phyloP scores from a whole-genome alignment of 2,797 vertebrate species.

The Hydrolagus colliei region DNA sequence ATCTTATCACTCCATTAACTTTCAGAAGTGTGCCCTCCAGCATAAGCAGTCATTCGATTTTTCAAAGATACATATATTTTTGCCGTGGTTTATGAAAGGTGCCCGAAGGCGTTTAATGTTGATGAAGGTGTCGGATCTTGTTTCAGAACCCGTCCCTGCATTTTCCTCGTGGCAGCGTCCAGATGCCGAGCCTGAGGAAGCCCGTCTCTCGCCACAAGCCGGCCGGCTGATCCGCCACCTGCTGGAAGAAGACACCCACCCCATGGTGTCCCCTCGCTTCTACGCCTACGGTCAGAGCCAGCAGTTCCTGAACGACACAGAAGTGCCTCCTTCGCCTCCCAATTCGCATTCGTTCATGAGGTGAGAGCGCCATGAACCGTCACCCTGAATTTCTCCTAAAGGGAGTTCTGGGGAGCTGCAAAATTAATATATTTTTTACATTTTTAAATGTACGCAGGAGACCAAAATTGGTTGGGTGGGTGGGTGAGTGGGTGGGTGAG shows the following conservation, averaged over 20 bases:
- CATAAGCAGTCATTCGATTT: background rate
- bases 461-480: too few species aligned
- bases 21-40: too few species aligned
- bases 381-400: too few species aligned
- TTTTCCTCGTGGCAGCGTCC: conserved; percentile 77
- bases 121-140: background rate
- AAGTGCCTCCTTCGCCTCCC: conserved; percentile 93
- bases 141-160: conserved; percentile 75
- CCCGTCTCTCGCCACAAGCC: conserved; percentile 75
- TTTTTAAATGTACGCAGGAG: too few species aligned
- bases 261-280: conserved; percentile 91
- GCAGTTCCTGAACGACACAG: conserved; percentile 89
- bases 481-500: too few species aligned
- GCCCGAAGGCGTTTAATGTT: background rate
- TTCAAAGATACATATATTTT: too few species aligned
- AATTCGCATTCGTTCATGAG: conserved; percentile 89
- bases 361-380: conserved; percentile 47
- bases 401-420: too few species aligned
- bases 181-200: conserved; percentile 72
- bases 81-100: background rate
- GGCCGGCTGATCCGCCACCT: conserved; percentile 83
- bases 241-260: conserved; percentile 82
- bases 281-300: conserved; percentile 82
- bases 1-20: background rate
- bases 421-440: too few species aligned